Percentiles rank a stretch among this genome's conserved stretches.
phyloP scores from a whole-genome alignment of 2,888 invertebrate species.

The Lasiommata megera region DNA sequence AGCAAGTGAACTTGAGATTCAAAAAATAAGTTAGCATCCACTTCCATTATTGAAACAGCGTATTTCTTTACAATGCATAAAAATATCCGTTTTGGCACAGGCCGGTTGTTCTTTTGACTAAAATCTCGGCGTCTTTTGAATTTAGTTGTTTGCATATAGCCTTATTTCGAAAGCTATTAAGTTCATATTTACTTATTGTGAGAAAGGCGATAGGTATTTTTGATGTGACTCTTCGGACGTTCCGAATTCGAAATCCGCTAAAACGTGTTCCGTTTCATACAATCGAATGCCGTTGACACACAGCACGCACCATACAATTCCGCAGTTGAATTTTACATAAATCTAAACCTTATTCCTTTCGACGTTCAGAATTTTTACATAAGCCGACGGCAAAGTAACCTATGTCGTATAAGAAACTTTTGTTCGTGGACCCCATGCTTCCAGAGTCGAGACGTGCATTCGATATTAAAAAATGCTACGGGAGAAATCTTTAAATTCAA shows the following conservation, averaged over 20 bases:
- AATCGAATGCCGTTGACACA: conserved; percentile 52
- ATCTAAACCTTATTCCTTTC: conserved; percentile 64
- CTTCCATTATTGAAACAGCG: conserved; percentile 20
- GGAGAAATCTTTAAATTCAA: conserved; percentile 76
- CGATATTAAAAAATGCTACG: conserved; percentile 71
- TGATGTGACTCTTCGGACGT: conserved; percentile 36
- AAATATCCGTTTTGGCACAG: conserved; percentile 41
- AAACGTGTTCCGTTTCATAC: conserved; percentile 67
- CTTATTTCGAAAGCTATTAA: conserved; percentile 39
- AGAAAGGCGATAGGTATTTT: conserved; percentile 26
- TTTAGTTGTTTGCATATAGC: conserved; percentile 17
- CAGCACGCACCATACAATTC: conserved; percentile 48
- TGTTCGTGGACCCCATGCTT: conserved; percentile 52
- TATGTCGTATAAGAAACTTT: conserved; percentile 46
- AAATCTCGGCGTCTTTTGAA: conserved; percentile 31
- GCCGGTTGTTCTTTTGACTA: conserved; percentile 39
- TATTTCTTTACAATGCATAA: conserved; percentile 19
- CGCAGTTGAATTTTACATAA: conserved; percentile 44
- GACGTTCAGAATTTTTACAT: conserved; percentile 46
- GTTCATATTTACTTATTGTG: conserved; percentile 35
- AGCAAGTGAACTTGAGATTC: conserved; percentile 19
- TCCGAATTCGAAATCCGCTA: conserved; percentile 53
- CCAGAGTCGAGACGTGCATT: conserved; percentile 62
- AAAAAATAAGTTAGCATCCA: conserved; percentile 15
- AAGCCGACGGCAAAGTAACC: conserved; percentile 40